phyloP scores from a whole-genome alignment of 2,888 invertebrate genomes.

The Latrodectus hesperus region DNA sequence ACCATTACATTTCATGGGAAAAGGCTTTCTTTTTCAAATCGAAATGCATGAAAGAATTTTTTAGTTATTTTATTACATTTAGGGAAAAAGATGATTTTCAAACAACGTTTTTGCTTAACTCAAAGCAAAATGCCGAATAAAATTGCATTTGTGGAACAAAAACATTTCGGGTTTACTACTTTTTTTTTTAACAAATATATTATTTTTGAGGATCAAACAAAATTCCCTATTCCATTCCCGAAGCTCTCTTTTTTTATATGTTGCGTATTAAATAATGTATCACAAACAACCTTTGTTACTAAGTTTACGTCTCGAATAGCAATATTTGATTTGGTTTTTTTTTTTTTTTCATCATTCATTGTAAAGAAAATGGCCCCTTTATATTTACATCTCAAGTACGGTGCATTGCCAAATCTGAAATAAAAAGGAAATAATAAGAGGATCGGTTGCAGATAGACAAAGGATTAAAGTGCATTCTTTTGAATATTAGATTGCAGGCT shows the following conservation, averaged over 20 bases:
- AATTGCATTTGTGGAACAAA: background rate
- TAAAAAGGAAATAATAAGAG: background rate
- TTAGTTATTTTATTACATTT: too few species aligned
- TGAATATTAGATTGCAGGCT: slow-evolving; percentile 1
- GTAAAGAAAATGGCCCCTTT: background rate
- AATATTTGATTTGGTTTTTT: background rate
- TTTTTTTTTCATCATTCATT: background rate
- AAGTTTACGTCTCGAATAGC: background rate
- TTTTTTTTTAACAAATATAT: background rate
- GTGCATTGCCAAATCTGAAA: background rate
- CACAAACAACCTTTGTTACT: slow-evolving; percentile 1
- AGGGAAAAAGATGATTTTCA: too few species aligned
- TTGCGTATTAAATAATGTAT: background rate
- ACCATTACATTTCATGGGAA: too few species aligned
- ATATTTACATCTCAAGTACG: background rate
- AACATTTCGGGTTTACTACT: background rate
- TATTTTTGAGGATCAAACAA: background rate
- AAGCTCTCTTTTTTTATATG: background rate
- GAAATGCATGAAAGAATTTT: too few species aligned
- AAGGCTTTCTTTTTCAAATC: too few species aligned
- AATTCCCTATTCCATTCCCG: background rate
- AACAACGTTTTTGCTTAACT: too few species aligned
- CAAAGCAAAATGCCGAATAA: background rate
- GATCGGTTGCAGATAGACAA: background rate
- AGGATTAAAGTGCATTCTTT: slow-evolving; percentile 3